Evolutionary conservation across 1,140 invertebrate genomes (phyloP), one percentile per base, ranked within the genome.

Genomic region (Leguminivora glycinivorella): DNA sequence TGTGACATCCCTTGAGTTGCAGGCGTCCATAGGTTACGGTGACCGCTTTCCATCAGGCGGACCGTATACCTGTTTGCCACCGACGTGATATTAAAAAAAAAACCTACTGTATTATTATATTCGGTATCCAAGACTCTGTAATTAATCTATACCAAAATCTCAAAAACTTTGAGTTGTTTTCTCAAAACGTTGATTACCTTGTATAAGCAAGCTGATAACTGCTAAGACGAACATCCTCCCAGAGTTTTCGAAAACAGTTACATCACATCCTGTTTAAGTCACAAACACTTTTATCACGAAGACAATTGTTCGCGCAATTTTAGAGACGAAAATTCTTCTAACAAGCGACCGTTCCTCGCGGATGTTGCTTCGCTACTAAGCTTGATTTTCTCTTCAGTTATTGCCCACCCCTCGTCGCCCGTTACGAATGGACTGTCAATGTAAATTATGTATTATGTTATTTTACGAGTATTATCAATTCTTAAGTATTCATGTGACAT

Each of bases 181-280:
- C 24, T 6, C 31, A 67, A 67, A 38, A 67, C 12, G 6, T 24
- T 25, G 22, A 26, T 80, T 84, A 87, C 83, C 83, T 87, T 87
- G 83, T 70, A 85, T 73, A 76, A 85, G 76, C 72, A 87, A 77
- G 73, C 80, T 83, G 69, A 87, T 70, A 71, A 87, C 73, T 67
- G 76, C 79, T 77, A 83, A 78, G 77, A 85, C 70, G 82, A 84
- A 83, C 84, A 87, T 87, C 83, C 83, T 87, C 78, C 81, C 79
- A 72, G 78, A 76, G 72, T 77, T 75, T 71, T 79, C 73, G 34
- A 38, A 14, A 34, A 38, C n/a, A 71, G 74, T 80, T 80, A 69
- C 75, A 79, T 88, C 84, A 88, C 84, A 83, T 86, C 77, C 82
- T 83, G 86, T 75, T 70, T 67, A 69, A 69, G 60, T 71, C 63